Conservation (phyloP, 2,888 invertebrate species). For the Aporophyla lueneburgensis region DNA sequence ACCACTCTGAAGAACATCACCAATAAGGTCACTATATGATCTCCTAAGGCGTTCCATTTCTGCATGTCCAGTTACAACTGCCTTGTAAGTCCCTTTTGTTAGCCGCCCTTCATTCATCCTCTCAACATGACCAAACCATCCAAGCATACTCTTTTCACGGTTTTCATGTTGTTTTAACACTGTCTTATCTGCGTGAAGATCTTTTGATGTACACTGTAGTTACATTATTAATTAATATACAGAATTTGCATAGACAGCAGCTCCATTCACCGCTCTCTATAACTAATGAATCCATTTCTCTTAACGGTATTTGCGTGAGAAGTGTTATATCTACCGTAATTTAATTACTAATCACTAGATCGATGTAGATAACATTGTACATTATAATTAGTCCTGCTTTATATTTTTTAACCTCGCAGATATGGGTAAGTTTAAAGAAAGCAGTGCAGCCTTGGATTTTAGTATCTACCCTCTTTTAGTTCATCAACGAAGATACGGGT, state of each 20-base stretch:
- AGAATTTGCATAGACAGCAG: slow-evolving; percentile 21
- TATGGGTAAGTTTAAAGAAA: not conserved
- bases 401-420: not conserved
- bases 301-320: slow-evolving; percentile 36
- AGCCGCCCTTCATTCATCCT: no score
- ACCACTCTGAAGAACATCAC: no score
- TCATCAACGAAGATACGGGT: no score
- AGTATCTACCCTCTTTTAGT: no score
- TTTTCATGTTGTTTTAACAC: no score
- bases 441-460: not conserved
- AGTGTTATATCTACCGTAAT: slow-evolving; percentile 25
- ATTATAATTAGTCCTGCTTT: not conserved
- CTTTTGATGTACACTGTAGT: not conserved
- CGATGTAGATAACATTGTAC: slow-evolving; percentile 27
- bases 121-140: no score
- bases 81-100: no score
- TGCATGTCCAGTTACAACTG: no score
- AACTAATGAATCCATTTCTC: slow-evolving; percentile 36
- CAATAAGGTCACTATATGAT: no score
- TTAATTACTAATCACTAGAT: slow-evolving; percentile 26
- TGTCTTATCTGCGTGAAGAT: not conserved
- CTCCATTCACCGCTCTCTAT: slow-evolving; percentile 8
- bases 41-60: no score
- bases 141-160: no score
- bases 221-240: slow-evolving; percentile 17